Conservation (phyloP, 2,797 vertebrate species). For the Huso huso region DNA sequence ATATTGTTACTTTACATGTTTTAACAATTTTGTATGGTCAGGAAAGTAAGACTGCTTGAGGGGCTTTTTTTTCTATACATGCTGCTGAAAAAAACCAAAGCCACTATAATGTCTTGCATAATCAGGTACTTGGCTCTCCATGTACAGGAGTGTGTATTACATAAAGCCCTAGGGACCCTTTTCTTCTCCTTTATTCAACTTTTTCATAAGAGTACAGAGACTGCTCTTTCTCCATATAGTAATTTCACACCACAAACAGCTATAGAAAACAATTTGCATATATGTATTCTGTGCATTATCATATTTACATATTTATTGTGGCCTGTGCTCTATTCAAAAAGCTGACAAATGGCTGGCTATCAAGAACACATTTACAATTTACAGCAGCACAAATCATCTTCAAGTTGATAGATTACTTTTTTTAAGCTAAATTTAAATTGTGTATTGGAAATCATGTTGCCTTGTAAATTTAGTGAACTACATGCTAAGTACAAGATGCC, state of each 20-base stretch:
- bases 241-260: neutral
- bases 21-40: neutral
- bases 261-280: neutral
- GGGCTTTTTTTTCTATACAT: conserved; percentile 3
- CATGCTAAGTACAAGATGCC: neutral
- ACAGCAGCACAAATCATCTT: neutral
- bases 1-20: neutral
- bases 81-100: neutral
- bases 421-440: conserved; percentile 1
- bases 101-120: neutral
- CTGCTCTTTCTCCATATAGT: neutral
- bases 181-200: neutral
- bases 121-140: neutral
- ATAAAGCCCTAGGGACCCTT: neutral
- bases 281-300: neutral
- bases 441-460: neutral
- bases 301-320: neutral
- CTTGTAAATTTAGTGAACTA: neutral
- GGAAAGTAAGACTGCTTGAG: neutral
- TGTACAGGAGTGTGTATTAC: conserved; percentile 26
- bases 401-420: too few relatives aligned
- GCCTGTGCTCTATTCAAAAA: conserved; percentile 7
- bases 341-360: neutral
- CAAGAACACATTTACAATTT: neutral
- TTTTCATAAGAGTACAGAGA: conserved; percentile 5